Evolutionary conservation across 2,888 invertebrate genomes (phyloP).

Genomic region (Sericinus montela): DNA sequence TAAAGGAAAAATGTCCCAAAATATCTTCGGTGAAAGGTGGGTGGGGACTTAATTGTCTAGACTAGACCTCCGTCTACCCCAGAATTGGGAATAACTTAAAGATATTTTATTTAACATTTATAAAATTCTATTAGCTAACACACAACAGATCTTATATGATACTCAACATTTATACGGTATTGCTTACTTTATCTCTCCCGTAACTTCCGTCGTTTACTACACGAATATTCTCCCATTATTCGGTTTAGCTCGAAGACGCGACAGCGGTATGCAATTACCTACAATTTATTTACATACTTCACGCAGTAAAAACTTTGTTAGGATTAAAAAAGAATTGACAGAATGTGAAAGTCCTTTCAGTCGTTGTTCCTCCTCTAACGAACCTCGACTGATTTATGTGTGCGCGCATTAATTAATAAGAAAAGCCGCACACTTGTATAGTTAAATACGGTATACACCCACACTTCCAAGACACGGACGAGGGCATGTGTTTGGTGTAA

Average conservation of each 20-base stretch:
- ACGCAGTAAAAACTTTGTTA: conserved; percentile 32
- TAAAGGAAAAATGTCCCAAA: too few relatives aligned
- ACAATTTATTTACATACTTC: conserved; percentile 59
- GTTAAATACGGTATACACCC: conserved; percentile 44
- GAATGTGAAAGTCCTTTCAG: conserved; percentile 57
- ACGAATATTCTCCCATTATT: conserved; percentile 6
- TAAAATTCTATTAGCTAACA: conserved; percentile 1
- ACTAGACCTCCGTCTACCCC: too few relatives aligned
- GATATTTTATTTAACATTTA: too few relatives aligned
- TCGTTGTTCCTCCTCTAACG: conserved; percentile 65
- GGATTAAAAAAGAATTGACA: conserved; percentile 28
- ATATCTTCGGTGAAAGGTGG: too few relatives aligned
- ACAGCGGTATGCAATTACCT: conserved; percentile 49
- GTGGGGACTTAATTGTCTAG: too few relatives aligned
- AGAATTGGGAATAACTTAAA: too few relatives aligned
- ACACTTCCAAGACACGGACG: conserved; percentile 25
- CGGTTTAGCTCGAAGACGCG: conserved; percentile 26
- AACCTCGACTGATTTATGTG: conserved; percentile 75
- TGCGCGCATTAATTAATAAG: conserved; percentile 75
- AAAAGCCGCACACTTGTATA: conserved; percentile 53
- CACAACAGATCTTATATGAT: background rate
- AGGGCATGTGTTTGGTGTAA: conserved; percentile 26
- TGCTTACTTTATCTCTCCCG: conserved; percentile 23
- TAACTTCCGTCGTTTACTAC: conserved; percentile 24
- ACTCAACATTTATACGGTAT: conserved; percentile 11